Percentiles rank a stretch among this genome's conserved stretches.
phyloP scores from a whole-genome alignment of 92 coral and sea anemone species.

The Zoanthus solanderi region DNA sequence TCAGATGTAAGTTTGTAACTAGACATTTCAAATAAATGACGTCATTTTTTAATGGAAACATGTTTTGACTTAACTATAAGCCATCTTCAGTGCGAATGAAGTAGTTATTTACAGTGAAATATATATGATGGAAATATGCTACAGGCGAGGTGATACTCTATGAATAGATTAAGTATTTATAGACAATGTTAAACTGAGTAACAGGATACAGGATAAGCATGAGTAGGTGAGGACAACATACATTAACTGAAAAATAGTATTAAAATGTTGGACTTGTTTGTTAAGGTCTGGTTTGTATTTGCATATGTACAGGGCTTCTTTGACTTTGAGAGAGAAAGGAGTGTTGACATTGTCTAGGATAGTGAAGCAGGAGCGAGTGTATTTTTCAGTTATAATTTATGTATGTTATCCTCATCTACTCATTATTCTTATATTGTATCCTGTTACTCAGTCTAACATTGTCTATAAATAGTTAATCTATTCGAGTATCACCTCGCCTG shows the following conservation, averaged over 20 bases:
- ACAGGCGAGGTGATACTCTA: conserved; percentile 27
- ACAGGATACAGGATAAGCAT: conserved; percentile 28
- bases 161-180: conserved; percentile 27
- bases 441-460: conserved; percentile 23
- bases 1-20: not conserved
- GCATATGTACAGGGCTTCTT: not conserved
- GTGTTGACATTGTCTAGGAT: conserved; percentile 14
- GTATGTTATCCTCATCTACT: conserved; percentile 8
- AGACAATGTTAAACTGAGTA: conserved; percentile 14
- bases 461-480: conserved; percentile 21
- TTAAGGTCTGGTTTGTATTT: conserved; percentile 19
- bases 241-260: conserved; percentile 15
- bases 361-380: conserved; percentile 5
- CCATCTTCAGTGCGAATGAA: conserved; percentile 19
- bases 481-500: conserved; percentile 32
- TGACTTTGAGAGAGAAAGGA: conserved; percentile 22
- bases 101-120: not conserved
- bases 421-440: conserved; percentile 9
- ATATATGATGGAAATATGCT: not conserved
- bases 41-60: conserved; percentile 9
- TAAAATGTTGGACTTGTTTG: conserved; percentile 15
- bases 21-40: conserved; percentile 5
- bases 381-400: conserved; percentile 28
- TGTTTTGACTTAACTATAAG: conserved; percentile 23
- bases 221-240: conserved; percentile 18